Evolutionary conservation across 2,888 invertebrate genomes (phyloP).

Genomic region (Tanypteryx hageni): DNA sequence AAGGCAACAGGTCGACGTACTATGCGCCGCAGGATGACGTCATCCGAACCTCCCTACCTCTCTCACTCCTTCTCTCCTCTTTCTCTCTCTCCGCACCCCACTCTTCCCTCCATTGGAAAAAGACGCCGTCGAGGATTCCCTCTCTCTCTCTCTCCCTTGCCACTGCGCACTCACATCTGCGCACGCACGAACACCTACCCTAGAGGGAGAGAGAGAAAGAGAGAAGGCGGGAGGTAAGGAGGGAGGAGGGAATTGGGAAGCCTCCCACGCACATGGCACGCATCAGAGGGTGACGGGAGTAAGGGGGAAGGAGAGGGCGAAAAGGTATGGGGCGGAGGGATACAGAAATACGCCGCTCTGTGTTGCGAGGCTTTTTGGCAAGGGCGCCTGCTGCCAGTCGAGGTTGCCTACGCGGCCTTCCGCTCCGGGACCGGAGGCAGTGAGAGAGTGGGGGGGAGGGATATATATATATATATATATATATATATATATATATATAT

Average conservation of each 20-base stretch:
- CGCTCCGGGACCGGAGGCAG: neutral
- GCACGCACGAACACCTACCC: slow-evolving; percentile 29
- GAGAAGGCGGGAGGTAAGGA: neutral
- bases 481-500: neutral
- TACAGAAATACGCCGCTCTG: slow-evolving; percentile 43
- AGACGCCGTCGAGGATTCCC: neutral
- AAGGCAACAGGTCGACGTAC: slow-evolving; percentile 63
- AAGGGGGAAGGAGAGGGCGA: neutral
- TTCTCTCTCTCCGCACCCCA: too few species aligned
- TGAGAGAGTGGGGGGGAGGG: neutral
- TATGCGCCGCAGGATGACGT: slow-evolving; percentile 63
- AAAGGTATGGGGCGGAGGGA: neutral
- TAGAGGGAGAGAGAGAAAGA: neutral
- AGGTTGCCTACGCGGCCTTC: neutral
- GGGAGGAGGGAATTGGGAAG: neutral
- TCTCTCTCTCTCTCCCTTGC: neutral
- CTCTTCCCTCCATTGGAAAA: neutral
- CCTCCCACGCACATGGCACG: neutral
- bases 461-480: neutral
- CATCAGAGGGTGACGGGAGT: neutral
- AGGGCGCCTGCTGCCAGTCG: neutral
- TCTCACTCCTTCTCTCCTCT: neutral
- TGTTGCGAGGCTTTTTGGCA: slow-evolving; percentile 32
- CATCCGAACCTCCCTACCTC: neutral
- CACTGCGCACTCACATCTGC: slow-evolving; percentile 15